Evolutionary conservation across 2,113 vertebrate species (phyloP).

Genomic region (Trichomycterus rosablanca): DNA sequence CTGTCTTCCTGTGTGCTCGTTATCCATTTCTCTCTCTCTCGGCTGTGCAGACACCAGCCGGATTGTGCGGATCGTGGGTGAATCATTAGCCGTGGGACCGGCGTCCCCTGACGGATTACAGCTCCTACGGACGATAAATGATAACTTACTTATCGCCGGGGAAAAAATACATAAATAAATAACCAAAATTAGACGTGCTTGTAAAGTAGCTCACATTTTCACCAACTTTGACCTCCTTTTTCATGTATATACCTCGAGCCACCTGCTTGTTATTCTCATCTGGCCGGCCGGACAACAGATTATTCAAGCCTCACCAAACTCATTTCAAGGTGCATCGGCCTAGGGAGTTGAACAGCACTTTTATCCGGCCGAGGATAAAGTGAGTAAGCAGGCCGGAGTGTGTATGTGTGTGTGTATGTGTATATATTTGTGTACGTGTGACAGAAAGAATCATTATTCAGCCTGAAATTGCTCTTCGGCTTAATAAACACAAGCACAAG

Average conservation of each 20-base stretch:
- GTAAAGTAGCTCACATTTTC: constrained; percentile 11
- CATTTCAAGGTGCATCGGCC: constrained; percentile 42
- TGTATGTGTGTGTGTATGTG: neutral
- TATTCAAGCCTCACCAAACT: constrained; percentile 36
- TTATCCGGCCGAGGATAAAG: constrained; percentile 15
- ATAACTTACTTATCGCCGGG: constrained; percentile 18
- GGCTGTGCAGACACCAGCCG: constrained; percentile 4
- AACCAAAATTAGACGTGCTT: constrained; percentile 25
- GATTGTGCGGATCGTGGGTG: constrained; percentile 4
- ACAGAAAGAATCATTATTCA: neutral
- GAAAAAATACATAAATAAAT: neutral
- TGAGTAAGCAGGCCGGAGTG: constrained; percentile 14
- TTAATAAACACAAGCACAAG: constrained; percentile 25
- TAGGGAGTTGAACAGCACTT: constrained; percentile 31
- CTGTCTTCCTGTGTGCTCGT: neutral
- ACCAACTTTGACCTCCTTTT: neutral
- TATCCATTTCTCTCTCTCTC: constrained; percentile 12
- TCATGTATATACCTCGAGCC: constrained; percentile 7
- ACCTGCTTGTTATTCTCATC: constrained; percentile 36
- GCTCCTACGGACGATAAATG: constrained; percentile 27
- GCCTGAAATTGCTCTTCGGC: constrained; percentile 15
- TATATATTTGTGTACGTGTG: neutral
- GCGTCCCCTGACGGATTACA: constrained; percentile 37
- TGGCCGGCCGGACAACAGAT: constrained; percentile 22
- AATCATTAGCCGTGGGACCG: constrained; percentile 39